Base-by-base conservation (phyloP, 2,888 invertebrate species). In the Clitarchus hookeri region DNA sequence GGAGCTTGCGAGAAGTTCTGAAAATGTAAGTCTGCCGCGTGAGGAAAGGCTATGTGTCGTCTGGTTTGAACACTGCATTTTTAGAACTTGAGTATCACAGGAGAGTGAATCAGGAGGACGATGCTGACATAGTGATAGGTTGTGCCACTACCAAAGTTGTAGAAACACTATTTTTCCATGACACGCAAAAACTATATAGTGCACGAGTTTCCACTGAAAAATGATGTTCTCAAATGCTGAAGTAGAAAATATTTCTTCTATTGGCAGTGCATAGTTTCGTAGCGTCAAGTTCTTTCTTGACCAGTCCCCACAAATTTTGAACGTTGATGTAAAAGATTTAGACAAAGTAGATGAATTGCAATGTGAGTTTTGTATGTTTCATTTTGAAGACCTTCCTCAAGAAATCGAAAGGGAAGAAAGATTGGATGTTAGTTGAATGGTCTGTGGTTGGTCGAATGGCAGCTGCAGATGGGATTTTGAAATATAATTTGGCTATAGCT, bases 31-130 rank as follows among this genome's bases (percentile, higher is more conserved):
- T 78, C 23, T 78, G 80, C 4, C 26, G 4, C 80, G 6, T 26
- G 26, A 26, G 36, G 80, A 80, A 80, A 80, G 13, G 80, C 80
- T 26, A 36, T 80, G 8, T 36, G 80, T 80, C 80, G 26, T 80
- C 80, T 19, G 80, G n/a, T 36, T 25, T 80, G 12, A 80, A 25
- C 80, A 80, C 65, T 65, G 6, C 65, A 65, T 65, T 65, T 19
- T 65, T 65, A 65, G 19, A 65, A 65, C 65, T 9, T 19, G 65
- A 65, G 65, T 65, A 65, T 19, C 65, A 65, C 23, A 65, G 65
- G 11, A 65, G 65, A 65, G 65, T 65, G 23, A 65, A 19, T 23
- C 65, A 65, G 19, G 13, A 19, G 16, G 19, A 65, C 6, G 19
- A 9, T 6, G 23, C 16, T 6, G 19, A 65, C 6, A 9, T 65